Conservation (phyloP, 2,113 vertebrate species). For the Hippolais icterina region DNA sequence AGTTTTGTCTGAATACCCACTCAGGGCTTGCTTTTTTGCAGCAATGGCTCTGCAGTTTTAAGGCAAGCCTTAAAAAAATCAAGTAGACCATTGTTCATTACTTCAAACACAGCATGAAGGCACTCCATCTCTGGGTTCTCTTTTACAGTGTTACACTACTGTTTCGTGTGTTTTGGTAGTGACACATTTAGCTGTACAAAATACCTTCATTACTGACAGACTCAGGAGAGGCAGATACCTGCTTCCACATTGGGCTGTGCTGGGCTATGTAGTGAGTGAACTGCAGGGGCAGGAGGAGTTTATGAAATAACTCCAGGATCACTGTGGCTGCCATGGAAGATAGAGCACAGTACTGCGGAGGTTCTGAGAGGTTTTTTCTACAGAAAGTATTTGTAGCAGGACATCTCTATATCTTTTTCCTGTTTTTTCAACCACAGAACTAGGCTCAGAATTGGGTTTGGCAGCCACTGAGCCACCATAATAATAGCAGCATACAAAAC, state of each 20-base stretch:
- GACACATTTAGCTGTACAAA: not conserved
- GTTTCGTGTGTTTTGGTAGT: not conserved
- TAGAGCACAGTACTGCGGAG: not conserved
- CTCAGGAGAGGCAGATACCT: not conserved
- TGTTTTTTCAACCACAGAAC: constrained; percentile 52
- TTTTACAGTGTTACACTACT: not conserved
- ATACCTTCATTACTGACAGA: not conserved
- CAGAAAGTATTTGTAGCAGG: constrained; percentile 43
- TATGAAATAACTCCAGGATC: not conserved
- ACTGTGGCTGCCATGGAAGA: not conserved
- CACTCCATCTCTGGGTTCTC: not conserved
- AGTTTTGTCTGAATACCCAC: not conserved
- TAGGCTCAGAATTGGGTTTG: constrained; percentile 70
- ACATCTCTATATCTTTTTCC: constrained; percentile 40
- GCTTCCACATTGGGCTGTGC: not conserved
- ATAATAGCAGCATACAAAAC: constrained; percentile 74
- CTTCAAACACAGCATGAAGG: not conserved
- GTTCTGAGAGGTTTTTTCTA: constrained; percentile 6
- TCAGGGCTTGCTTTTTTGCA: not conserved
- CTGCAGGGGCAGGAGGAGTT: not conserved
- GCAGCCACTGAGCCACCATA: constrained; percentile 62
- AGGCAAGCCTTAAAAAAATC: not conserved
- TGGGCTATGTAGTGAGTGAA: not conserved
- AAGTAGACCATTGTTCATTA: not conserved
- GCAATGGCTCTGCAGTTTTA: not conserved